These are phyloP conservation scores for Aporrectodea caliginosa DNA, from an alignment of 1,140 invertebrate genomes.

Conservation along the genomic window DNA sequence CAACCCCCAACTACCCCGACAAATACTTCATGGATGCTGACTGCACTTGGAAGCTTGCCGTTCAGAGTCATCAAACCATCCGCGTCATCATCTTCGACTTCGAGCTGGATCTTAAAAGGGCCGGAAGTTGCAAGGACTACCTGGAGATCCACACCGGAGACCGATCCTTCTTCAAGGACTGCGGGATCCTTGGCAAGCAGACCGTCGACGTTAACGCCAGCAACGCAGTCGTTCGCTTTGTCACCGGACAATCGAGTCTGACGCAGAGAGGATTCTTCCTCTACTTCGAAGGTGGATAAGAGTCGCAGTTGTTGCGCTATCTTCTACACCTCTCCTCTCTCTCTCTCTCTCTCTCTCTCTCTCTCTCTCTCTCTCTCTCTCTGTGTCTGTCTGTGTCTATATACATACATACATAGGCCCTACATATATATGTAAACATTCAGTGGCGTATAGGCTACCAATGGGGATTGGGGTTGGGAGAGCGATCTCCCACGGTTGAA, in stretches of 20 bases:
- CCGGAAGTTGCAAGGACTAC: slow-evolving; percentile 7
- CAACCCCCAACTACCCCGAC: slow-evolving; percentile 29
- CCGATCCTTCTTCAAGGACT: neutral
- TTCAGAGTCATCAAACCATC: slow-evolving; percentile 27
- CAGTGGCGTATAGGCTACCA: too few species aligned
- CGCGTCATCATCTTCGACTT: slow-evolving; percentile 31
- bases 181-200: neutral
- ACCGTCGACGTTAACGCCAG: neutral
- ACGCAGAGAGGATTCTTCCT: slow-evolving; percentile 32
- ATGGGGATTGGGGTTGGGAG: too few species aligned
- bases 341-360: neutral
- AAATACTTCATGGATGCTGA: slow-evolving; percentile 31
- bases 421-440: too few species aligned
- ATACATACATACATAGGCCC: too few species aligned
- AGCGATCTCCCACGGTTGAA: too few species aligned
- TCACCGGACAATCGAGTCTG: slow-evolving; percentile 22
- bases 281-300: slow-evolving; percentile 27
- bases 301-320: neutral
- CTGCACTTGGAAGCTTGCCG: slow-evolving; percentile 25
- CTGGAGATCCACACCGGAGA: neutral
- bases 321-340: neutral
- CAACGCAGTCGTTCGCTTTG: slow-evolving; percentile 13
- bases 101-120: slow-evolving; percentile 30
- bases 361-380: neutral
- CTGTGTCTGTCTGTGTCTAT: neutral